A percentile compares a stretch with the other conserved stretches of the same genome.
These are phyloP conservation scores for Ceratosolen solmsi DNA, from an alignment of 1,140 invertebrate species.

Conservation along the genomic window DNA sequence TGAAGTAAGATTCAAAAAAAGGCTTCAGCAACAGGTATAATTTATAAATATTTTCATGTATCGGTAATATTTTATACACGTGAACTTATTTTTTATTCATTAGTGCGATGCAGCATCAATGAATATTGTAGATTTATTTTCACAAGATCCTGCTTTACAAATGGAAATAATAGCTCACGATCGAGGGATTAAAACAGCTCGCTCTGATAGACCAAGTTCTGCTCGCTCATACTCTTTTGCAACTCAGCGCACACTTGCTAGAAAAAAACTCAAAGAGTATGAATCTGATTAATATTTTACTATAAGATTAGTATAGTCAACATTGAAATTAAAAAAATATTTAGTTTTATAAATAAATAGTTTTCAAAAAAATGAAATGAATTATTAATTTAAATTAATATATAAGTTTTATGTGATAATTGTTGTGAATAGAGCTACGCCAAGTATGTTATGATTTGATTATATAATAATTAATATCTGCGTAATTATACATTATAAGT, in stretches of 20 bases:
- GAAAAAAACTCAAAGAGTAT: constrained; percentile 71
- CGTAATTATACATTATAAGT: background rate
- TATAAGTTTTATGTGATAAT: background rate
- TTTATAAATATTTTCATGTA: constrained; percentile 23
- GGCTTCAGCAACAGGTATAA: constrained; percentile 69
- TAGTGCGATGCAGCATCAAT: constrained; percentile 71
- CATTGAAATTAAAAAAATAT: constrained; percentile 25
- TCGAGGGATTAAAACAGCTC: constrained; percentile 66
- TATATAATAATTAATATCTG: background rate
- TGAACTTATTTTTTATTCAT: constrained; percentile 45
- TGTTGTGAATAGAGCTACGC: background rate
- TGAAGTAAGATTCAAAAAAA: constrained; percentile 69
- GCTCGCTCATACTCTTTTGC: constrained; percentile 72
- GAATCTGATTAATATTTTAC: constrained; percentile 57
- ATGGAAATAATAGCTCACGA: constrained; percentile 70
- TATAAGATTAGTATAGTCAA: constrained; percentile 45
- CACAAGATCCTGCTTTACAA: constrained; percentile 61
- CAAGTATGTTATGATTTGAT: constrained; percentile 48
- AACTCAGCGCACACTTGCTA: constrained; percentile 70
- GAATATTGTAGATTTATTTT: constrained; percentile 69
- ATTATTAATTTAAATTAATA: background rate
- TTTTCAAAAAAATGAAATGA: background rate
- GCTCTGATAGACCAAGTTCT: constrained; percentile 66
- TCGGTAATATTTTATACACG: background rate
- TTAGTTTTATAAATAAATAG: constrained; percentile 45